A percentile compares a stretch with the other conserved stretches of the same genome.
Evolutionary conservation across 1,140 invertebrate genomes (phyloP).

Genomic region (Neoseiulus cucumeris): DNA sequence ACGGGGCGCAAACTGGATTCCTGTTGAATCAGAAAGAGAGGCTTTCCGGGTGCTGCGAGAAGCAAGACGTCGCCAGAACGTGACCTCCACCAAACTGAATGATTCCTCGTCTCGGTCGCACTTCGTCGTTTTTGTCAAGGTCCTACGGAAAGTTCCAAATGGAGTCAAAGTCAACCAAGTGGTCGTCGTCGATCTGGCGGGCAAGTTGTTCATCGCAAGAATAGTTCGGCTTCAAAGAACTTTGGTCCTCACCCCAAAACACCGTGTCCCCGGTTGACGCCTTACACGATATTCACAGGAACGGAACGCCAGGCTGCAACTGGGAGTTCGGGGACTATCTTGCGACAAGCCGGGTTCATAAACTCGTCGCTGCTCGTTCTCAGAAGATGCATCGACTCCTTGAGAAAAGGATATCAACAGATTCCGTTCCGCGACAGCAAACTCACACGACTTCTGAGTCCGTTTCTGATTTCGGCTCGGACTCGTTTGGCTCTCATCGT

Average conservation of each 20-base stretch:
- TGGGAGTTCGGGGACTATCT: neutral
- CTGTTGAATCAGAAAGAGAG: neutral
- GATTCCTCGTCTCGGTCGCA: neutral
- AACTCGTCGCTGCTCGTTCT: neutral
- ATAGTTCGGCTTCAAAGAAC: neutral
- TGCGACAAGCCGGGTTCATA: constrained; percentile 1
- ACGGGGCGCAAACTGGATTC: neutral
- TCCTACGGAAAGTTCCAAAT: neutral
- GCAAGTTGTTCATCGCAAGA: neutral
- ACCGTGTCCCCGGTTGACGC: neutral
- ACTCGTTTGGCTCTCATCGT: neutral
- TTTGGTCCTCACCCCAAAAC: neutral
- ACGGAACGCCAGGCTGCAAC: neutral
- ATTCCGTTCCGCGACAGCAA: neutral
- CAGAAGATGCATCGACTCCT: neutral
- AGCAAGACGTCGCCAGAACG: neutral
- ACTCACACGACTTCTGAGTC: neutral
- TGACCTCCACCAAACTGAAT: neutral
- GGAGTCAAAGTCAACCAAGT: neutral
- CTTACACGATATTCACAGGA: neutral
- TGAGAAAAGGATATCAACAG: neutral
- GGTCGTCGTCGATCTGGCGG: neutral
- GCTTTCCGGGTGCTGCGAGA: neutral
- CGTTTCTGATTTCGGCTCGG: neutral
- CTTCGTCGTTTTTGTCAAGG: neutral